Percentiles rank a stretch among this genome's conserved stretches.
Conservation (phyloP, 53 echinoderm and acorn worm genomes). For the Paelopatides confundens region DNA sequence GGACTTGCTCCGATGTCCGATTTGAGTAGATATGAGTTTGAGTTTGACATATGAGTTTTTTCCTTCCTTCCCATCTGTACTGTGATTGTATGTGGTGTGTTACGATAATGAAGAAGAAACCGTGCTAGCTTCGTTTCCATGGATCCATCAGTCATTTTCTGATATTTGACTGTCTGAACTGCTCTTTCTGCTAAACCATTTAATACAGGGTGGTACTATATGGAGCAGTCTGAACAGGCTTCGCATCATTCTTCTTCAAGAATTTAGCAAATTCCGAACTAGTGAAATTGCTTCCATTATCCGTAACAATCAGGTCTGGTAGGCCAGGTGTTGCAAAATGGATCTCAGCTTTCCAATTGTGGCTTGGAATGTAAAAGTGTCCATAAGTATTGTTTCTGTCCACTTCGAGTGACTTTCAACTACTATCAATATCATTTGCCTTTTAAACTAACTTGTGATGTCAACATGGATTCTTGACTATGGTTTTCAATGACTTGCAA, state of each 20-base stretch:
- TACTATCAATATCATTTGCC: slow-evolving; percentile 18
- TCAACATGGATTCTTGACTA: slow-evolving; percentile 65
- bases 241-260: slow-evolving; percentile 42
- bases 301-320: slow-evolving; percentile 53
- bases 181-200: not conserved
- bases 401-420: slow-evolving; percentile 67
- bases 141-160: not conserved
- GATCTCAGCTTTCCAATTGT: not conserved
- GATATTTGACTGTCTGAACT: not conserved
- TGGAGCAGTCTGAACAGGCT: slow-evolving; percentile 32
- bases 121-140: no score
- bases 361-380: slow-evolving; percentile 39
- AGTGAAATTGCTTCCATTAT: slow-evolving; percentile 49
- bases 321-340: slow-evolving; percentile 48
- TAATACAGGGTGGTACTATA: not conserved
- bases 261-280: slow-evolving; percentile 56
- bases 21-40: no score
- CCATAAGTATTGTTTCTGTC: slow-evolving; percentile 56
- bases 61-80: no score
- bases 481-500: slow-evolving; percentile 51
- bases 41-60: no score
- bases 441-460: no score
- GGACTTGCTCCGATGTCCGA: no score
- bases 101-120: no score
- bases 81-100: no score